Percentiles rank a stretch among this genome's conserved stretches.
These are phyloP conservation scores for Thymelicus acteon DNA, from an alignment of 2,888 invertebrate genomes.

Conservation along the genomic window DNA sequence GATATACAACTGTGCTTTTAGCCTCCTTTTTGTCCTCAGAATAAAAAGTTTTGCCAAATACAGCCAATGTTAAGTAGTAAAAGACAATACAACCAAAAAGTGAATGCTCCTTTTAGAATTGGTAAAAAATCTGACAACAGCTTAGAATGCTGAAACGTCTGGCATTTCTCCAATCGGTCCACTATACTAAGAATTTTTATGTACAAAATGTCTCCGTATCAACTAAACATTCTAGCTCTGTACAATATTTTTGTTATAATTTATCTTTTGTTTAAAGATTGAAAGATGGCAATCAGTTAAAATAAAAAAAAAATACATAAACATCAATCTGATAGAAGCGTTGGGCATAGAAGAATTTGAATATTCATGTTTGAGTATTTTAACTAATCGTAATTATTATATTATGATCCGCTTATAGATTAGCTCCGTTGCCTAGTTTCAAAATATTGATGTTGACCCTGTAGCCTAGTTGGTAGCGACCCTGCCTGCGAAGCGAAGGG, in stretches of 20 bases:
- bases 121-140: conserved; percentile 30
- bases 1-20: not conserved
- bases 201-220: conserved; percentile 16
- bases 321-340: too few relatives aligned
- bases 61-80: conserved; percentile 12
- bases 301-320: too few relatives aligned
- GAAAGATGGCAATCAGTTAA: too few relatives aligned
- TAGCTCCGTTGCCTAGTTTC: too few relatives aligned
- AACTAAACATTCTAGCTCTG: conserved; percentile 3
- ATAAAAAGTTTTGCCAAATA: conserved; percentile 12
- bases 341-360: too few relatives aligned
- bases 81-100: conserved; percentile 10
- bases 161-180: conserved; percentile 25
- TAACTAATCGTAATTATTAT: too few relatives aligned
- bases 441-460: too few relatives aligned
- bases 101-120: conserved; percentile 15
- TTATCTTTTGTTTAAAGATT: not conserved
- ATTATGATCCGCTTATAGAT: too few relatives aligned
- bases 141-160: conserved; percentile 28
- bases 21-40: not conserved
- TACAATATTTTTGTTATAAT: not conserved
- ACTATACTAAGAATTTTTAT: conserved; percentile 28
- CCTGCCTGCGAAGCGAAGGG: too few relatives aligned
- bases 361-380: too few relatives aligned
- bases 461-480: too few relatives aligned